phyloP scores from a whole-genome alignment of 1,140 invertebrate genomes.

The Ylistrum balloti region DNA sequence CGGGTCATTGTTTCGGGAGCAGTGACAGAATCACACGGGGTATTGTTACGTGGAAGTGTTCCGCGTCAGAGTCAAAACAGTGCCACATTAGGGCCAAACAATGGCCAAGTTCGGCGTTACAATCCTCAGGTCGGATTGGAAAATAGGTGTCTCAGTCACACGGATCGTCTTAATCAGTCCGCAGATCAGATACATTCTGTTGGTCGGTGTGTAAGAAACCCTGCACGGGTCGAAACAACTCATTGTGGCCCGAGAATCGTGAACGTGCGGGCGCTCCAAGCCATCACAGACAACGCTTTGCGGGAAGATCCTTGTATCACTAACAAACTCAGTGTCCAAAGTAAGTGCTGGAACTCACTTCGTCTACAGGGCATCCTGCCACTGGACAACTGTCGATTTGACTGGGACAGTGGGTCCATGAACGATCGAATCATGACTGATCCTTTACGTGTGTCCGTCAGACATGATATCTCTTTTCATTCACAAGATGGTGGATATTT shows the following conservation, averaged over 20 bases:
- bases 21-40: conserved; percentile 22
- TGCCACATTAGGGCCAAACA: conserved; percentile 45
- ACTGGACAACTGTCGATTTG: not conserved
- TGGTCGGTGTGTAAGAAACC: conserved; percentile 37
- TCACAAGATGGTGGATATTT: conserved; percentile 24
- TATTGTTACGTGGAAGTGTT: conserved; percentile 45
- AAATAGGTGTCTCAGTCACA: conserved; percentile 53
- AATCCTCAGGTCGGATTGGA: conserved; percentile 46
- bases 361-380: not conserved
- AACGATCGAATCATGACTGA: not conserved
- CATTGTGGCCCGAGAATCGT: conserved; percentile 6
- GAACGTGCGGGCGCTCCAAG: conserved; percentile 4
- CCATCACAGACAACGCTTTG: conserved; percentile 13
- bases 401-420: not conserved
- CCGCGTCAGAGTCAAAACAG: conserved; percentile 49
- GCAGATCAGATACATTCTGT: conserved; percentile 32
- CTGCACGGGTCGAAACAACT: conserved; percentile 31
- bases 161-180: conserved; percentile 44
- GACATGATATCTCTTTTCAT: not conserved
- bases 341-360: conserved; percentile 6
- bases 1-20: not conserved
- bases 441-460: not conserved
- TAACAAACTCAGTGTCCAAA: conserved; percentile 9
- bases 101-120: conserved; percentile 42
- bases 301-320: not conserved